Evolutionary conservation across 1,140 invertebrate genomes (phyloP).

Genomic region (Zophobas morio): DNA sequence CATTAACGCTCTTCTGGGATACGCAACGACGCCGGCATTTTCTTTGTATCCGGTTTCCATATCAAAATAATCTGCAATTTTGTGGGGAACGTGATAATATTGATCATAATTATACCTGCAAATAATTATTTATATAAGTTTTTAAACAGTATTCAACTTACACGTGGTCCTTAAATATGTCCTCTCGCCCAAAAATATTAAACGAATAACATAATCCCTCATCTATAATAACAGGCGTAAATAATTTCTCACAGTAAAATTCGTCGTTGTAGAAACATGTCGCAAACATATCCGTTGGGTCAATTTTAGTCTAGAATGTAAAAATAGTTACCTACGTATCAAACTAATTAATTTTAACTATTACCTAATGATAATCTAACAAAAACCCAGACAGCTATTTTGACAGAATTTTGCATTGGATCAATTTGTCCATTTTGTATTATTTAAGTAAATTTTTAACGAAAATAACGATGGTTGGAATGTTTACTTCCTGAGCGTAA

Average conservation of each 20-base stretch:
- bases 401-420: no score
- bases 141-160: not conserved
- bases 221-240: conserved; percentile 9
- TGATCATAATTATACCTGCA: not conserved
- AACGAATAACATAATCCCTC: conserved; percentile 23
- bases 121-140: not conserved
- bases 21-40: conserved; percentile 66
- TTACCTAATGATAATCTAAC: no score
- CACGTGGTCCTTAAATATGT: conserved; percentile 20
- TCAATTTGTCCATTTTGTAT: no score
- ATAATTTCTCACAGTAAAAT: conserved; percentile 6
- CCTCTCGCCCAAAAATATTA: conserved; percentile 4
- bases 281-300: no score
- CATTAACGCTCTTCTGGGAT: conserved; percentile 68
- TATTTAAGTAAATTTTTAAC: no score
- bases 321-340: no score
- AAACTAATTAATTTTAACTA: no score
- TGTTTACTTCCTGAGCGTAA: no score
- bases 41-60: conserved; percentile 67
- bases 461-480: no score
- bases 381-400: no score
- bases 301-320: no score
- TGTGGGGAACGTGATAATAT: conserved; percentile 15
- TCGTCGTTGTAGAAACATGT: not conserved
- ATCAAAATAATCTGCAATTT: conserved; percentile 64